Base-by-base conservation (phyloP, 2,113 vertebrate species). In the Suncus etruscus region DNA sequence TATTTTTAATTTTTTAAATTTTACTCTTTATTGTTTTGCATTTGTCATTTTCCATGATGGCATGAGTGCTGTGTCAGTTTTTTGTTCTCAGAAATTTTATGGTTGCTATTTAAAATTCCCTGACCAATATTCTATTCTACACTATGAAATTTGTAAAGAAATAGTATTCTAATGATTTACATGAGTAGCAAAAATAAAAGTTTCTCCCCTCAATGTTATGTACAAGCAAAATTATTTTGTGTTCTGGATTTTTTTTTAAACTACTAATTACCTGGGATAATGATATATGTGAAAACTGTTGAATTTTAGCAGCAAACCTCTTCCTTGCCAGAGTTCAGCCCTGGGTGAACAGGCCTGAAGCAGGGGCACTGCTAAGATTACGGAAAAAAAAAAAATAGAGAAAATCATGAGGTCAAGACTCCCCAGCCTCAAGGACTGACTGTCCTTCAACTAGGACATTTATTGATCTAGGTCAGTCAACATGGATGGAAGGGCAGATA, bases 171-270 rank as follows among this genome's bases (percentile, higher is more conserved):
- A 22, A 61, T 81, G 8, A 78, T 70, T 90, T 84, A 1, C 27
- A 84, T 47, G 24, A 58, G 63, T 76, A 86, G 16, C 12, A 72
- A 66, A 47, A 16, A 73, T 10, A 1, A 85, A 69, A 72, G 54
- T 61, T 81, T 76, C 11, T 54, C 5, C 3, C 75, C 22, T 76
- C 8, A 27, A 11, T 83, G 22, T 9, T 86, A 11, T 70, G 8
- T 66, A 10, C 61, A 87, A 48, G 6, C 75, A 90, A 76, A 86
- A 24, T 8, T 58, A 76, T 86, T 94, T 86, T 86, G 5, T 69
- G 24, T 95, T 7, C n/a, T 61, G 7, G 2, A n/a, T 81, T 83
- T 69, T 45, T 45, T 92, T 93, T 81, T 24, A 72, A 92, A 58
- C 12, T 69, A 81, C 15, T 50, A 78, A 3, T 61, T 83, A 78